phyloP scores from a whole-genome alignment of 2,888 invertebrate genomes.

The Tyria jacobaeae region DNA sequence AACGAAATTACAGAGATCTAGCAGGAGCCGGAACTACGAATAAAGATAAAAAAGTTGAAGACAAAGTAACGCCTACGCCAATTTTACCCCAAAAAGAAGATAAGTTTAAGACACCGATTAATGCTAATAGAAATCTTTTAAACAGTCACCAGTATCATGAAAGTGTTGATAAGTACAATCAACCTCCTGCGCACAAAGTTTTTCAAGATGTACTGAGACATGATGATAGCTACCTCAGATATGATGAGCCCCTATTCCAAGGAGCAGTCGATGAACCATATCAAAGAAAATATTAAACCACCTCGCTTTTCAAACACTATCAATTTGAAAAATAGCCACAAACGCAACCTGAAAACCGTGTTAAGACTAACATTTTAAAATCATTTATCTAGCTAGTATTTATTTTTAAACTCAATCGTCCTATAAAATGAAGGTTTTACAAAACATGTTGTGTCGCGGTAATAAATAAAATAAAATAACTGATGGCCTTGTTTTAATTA shows the following conservation, averaged over 20 bases:
- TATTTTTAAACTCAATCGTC: slow-evolving; percentile 54
- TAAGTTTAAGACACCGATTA: slow-evolving; percentile 59
- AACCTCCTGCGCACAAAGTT: slow-evolving; percentile 69
- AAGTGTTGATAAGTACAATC: slow-evolving; percentile 64
- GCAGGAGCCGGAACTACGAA: slow-evolving; percentile 72
- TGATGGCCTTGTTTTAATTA: slow-evolving; percentile 74
- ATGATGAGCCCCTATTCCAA: slow-evolving; percentile 78
- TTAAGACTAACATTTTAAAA: slow-evolving; percentile 29
- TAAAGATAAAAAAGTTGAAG: slow-evolving; percentile 79
- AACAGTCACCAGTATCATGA: slow-evolving; percentile 84
- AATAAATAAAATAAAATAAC: slow-evolving; percentile 83
- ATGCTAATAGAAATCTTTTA: slow-evolving; percentile 68
- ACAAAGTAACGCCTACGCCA: slow-evolving; percentile 81
- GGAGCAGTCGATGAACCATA: slow-evolving; percentile 78
- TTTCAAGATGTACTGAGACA: slow-evolving; percentile 72
- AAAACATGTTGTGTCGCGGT: slow-evolving; percentile 69
- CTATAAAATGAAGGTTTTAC: slow-evolving; percentile 53
- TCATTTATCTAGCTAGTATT: slow-evolving; percentile 53
- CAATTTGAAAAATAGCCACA: slow-evolving; percentile 56
- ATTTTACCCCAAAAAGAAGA: slow-evolving; percentile 78
- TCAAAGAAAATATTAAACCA: slow-evolving; percentile 74
- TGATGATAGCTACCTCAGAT: slow-evolving; percentile 76
- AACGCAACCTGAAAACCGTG: slow-evolving; percentile 34
- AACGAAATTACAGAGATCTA: slow-evolving; percentile 78
- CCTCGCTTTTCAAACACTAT: slow-evolving; percentile 52